Conservation (phyloP, 2,888 invertebrate species). For the Drosophila antonietae region DNA sequence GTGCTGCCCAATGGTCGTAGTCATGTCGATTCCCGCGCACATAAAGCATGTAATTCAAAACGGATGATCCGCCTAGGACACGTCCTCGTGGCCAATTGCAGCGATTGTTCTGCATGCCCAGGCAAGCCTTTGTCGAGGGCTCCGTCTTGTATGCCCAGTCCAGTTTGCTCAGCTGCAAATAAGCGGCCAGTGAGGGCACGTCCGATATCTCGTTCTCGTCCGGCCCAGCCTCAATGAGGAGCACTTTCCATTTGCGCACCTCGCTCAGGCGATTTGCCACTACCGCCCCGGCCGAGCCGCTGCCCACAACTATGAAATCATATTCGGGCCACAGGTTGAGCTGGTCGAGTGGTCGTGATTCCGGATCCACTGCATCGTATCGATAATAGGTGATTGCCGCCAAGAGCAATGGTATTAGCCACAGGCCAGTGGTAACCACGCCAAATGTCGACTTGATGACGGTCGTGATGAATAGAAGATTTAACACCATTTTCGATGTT, state of each 20-base stretch:
- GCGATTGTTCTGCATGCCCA: conserved; percentile 92
- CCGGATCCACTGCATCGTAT: conserved; percentile 92
- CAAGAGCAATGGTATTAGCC: conserved; percentile 93
- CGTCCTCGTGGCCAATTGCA: conserved; percentile 96
- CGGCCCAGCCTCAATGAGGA: conserved; percentile 93
- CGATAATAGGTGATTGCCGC: conserved; percentile 93
- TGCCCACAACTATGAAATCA: conserved; percentile 93
- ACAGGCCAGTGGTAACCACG: conserved; percentile 90
- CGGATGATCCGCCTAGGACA: conserved; percentile 94
- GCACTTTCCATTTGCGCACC: conserved; percentile 90
- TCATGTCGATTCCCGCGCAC: conserved; percentile 93
- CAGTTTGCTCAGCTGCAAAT: conserved; percentile 92
- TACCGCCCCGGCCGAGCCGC: conserved; percentile 95
- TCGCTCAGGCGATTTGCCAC: conserved; percentile 93
- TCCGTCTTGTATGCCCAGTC: conserved; percentile 97
- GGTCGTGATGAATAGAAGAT: conserved; percentile 90
- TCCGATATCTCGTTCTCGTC: conserved; percentile 95
- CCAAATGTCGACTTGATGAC: conserved; percentile 91
- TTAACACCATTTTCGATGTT: conserved; percentile 88
- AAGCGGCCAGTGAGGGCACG: conserved; percentile 94
- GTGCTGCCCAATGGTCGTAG: conserved; percentile 94
- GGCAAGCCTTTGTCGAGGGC: conserved; percentile 91
- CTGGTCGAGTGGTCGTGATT: conserved; percentile 90
- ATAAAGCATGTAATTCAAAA: conserved; percentile 96
- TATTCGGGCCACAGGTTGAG: conserved; percentile 90